Percentiles rank a stretch among this genome's conserved stretches.
Evolutionary conservation across 2,888 invertebrate genomes (phyloP).

Genomic region (Syrista parreyssii): DNA sequence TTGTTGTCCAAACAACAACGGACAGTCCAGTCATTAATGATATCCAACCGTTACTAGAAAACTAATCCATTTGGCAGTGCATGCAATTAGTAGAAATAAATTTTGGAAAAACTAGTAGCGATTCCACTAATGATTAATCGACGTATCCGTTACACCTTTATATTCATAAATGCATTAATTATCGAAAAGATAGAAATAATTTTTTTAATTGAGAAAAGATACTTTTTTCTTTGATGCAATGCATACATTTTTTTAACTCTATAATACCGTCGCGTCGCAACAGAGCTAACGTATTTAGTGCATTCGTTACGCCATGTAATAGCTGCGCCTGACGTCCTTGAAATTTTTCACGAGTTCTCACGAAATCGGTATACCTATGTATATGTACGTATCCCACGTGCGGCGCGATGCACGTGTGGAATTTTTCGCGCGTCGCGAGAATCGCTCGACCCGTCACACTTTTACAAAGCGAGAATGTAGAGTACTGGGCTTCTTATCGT

Average conservation of each 20-base stretch:
- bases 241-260: background rate
- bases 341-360: background rate
- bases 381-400: background rate
- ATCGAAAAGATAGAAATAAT: background rate
- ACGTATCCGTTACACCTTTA: background rate
- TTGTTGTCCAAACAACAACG: slow-evolving; percentile 13
- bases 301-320: background rate
- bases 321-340: background rate
- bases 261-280: background rate
- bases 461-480: background rate
- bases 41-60: background rate
- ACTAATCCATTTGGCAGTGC: background rate
- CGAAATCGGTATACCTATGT: background rate
- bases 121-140: background rate
- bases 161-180: background rate
- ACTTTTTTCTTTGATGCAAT: background rate
- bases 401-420: background rate
- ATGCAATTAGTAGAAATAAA: background rate
- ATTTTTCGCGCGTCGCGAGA: background rate
- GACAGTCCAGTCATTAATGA: slow-evolving; percentile 39
- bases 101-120: background rate
- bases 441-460: background rate
- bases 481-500: too few species aligned
- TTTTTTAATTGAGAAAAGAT: background rate
- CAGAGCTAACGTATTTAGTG: background rate